Evolutionary conservation across 2,888 invertebrate genomes (phyloP), one percentile per base, ranked within the genome.

Genomic region (Gibbula magus): DNA sequence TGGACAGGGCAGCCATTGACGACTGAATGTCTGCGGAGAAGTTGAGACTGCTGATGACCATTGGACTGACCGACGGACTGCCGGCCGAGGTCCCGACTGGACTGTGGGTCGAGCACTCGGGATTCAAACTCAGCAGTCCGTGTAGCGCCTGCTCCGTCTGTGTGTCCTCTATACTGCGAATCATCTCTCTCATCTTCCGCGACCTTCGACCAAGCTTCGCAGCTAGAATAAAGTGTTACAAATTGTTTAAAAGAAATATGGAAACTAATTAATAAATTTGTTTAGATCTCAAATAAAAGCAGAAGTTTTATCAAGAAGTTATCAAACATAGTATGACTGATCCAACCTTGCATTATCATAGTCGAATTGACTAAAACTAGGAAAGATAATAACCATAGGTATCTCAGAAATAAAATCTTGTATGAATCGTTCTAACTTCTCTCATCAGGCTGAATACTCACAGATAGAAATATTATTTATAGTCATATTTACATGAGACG

Each of bases 61-160:
- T 18, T 4, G 77, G 32, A 70, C 73, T 52, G 35, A 54, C 25
- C 32, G 75, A n/a, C n/a, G 81, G 78, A n/a, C 67, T 78, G 67
- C 67, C 29, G n/a, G 56, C 20, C 22, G 56, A 20, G 25, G 25
- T 35, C n/a, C 51, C 74, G 22, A 25, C 51, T 25, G 51, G 39
- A 51, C 51, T 53, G 75, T 77, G 53, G 35, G 67, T 20, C 52
- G 77, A 52, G 80, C 80, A 74, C 35, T 89, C 90, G 4, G 91
- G 86, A 81, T 92, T 92, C 32, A 92, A 87, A 85, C 91, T 92
- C 25, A 92, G 86, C n/a, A 93, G 88, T 52, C 92, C 93, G 78
- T 92, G 92, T 52, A 92, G 84, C 5, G 93, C 93, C 84, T 92
- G 92, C 54, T 92, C 91, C 51, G 92, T 93, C 86, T 92, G 92